Base-by-base conservation (phyloP, 2,888 invertebrate species). In the Drosophila merina region DNA sequence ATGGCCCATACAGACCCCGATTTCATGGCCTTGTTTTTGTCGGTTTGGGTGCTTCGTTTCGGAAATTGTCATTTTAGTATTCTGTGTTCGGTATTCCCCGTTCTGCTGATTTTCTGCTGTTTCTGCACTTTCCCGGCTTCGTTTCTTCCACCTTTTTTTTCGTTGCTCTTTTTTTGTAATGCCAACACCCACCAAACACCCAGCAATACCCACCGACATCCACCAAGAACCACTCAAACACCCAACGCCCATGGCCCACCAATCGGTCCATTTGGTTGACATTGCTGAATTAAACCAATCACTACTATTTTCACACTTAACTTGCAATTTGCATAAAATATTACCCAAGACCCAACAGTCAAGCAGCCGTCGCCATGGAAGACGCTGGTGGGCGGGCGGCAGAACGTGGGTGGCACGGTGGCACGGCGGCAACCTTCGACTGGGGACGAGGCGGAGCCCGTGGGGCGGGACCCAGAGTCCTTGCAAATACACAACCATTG, bases 321-420 rank as follows among this genome's bases (percentile, higher is more conserved):
- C 88, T 88, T 88, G 84, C 82, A 87, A 90, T 90, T 90, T 90
- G 88, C 89, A 90, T 90, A 90, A 90, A 89, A 88, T 89, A 90
- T 89, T 90, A 88, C 89, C 85, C 86, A 73, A 76, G 84, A 83
- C 82, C 84, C 81, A 84, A 76, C 84, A 81, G 84, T 81, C 84
- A 78, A 80, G 84, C 75, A 78, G 36, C 26, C 38, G 49, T 33
- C 42, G 44, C 8, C 50, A 48, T 10, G 30, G 45, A 48, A 49
- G 44, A 25, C 36, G 48, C 28, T 49, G 40, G 30, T 38, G 51
- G 33, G 54, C 8, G 52, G 52, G 47, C 1, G 44, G 25, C 20
- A 33, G 25, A 28, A 9, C 30, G 38, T 31, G 44, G 40, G n/a
- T n/a, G n/a, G n/a, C n/a, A n/a, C n/a, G n/a, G 42, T 6, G 12